Evolutionary conservation across 2,113 vertebrate species (phyloP), one percentile per base, ranked within the genome.

Genomic region (Dasyprocta punctata): DNA sequence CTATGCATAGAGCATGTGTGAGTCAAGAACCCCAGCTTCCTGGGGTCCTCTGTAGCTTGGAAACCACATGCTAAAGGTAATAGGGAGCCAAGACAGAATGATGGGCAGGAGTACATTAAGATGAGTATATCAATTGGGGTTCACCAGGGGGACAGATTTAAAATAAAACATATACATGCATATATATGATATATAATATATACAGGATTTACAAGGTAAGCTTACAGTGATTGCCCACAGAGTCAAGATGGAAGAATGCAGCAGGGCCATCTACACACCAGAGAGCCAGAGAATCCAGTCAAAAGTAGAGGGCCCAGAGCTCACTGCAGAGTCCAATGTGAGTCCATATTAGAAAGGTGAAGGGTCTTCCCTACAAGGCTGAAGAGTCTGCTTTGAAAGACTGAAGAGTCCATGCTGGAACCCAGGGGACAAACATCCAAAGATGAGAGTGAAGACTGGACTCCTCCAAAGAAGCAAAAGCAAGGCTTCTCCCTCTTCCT

Each of bases 1-100:
- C 2, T 14, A 3, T 33, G 13, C 26, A 1, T 0, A 41, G 7
- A n/a, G 33, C 92, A 75, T 16, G 2, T 0, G 0, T 3, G 41
- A 28, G 47, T 20, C 24, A 54, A 0, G 5, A 77, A n/a, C 28
- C 24, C 17, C 56, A 30, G 3, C 33, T 71, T 96, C 69, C 0
- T 7, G n/a, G 19, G 0, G 0, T 84, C 61, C 30, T 75, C 47
- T 28, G 19, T 7, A 56, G 38, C 14, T 0, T 1, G 5, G 61
- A 26, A 91, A 36, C n/a, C 71, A 11, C 88, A 11, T 73, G 33
- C n/a, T 30, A 16, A 56, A 44, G 3, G 8, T 4, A 16, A 4
- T 1, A 30, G n/a, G 12, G 7, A 77, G 30, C 14, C 44, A 69
- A 5, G 9, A 75, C 41, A 73, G 41, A 78, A n/a, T 5, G 7